A percentile compares a stretch with the other conserved stretches of the same genome.
Conservation (phyloP, 2,888 invertebrate species). For the Norana najaformis region DNA sequence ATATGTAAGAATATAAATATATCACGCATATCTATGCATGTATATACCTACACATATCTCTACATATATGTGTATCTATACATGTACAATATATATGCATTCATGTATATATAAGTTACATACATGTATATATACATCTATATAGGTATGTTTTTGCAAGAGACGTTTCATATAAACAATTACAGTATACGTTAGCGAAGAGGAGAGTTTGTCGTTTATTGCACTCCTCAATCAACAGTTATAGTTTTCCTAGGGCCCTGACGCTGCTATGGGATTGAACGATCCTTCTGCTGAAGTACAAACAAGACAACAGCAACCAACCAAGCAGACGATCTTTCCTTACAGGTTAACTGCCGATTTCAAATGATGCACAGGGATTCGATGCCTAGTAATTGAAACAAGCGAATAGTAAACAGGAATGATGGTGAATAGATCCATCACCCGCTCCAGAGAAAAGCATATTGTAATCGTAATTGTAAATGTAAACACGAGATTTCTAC, state of each 20-base stretch:
- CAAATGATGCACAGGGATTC: not conserved
- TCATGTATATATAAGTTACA: no score
- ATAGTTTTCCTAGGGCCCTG: not conserved
- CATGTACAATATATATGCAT: no score
- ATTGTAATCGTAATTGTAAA: no score
- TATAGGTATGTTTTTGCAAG: not conserved
- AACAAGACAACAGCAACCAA: not conserved
- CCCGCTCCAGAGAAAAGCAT: not conserved
- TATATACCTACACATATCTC: not conserved
- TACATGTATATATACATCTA: no score
- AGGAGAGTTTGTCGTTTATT: not conserved
- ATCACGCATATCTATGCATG: no score
- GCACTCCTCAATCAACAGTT: not conserved
- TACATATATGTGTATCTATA: not conserved
- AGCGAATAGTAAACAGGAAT: not conserved
- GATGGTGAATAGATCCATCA: not conserved
- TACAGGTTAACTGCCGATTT: not conserved
- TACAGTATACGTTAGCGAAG: not conserved
- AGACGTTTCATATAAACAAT: not conserved
- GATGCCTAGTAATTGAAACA: not conserved
- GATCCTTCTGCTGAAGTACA: not conserved
- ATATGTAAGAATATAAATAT: no score
- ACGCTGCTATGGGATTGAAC: not conserved
- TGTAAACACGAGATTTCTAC: no score
- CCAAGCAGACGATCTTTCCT: no score